Conservation (phyloP, 2,888 invertebrate species). For the Pachymerium ferrugineum region DNA sequence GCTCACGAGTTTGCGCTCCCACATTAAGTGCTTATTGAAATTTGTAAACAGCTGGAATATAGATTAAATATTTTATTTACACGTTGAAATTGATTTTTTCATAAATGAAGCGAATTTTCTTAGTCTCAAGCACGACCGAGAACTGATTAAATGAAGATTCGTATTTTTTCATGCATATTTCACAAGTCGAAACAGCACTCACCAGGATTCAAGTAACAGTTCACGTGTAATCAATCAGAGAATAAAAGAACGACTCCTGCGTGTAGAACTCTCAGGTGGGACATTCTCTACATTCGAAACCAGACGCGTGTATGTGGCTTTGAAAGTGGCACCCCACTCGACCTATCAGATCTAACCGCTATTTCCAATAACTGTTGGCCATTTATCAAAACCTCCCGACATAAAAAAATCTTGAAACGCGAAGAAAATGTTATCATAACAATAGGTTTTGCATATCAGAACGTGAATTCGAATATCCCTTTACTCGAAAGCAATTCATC, state of each 20-base stretch:
- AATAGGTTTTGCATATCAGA: neutral
- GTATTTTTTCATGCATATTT: constrained; percentile 7
- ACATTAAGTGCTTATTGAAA: neutral
- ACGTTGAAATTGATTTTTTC: neutral
- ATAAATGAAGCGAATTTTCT: neutral
- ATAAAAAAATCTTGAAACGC: neutral
- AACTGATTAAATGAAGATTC: neutral
- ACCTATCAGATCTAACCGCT: neutral
- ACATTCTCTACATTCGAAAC: neutral
- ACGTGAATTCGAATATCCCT: neutral
- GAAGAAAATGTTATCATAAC: neutral
- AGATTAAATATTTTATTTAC: constrained; percentile 4
- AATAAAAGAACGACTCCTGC: neutral
- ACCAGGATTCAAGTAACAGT: neutral
- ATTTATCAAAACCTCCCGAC: neutral
- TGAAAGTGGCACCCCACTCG: neutral
- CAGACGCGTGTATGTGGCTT: neutral
- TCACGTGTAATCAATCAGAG: neutral
- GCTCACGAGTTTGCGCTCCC: neutral
- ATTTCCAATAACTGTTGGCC: constrained; percentile 12
- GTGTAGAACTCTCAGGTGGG: neutral
- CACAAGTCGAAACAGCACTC: neutral
- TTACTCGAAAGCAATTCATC: no score
- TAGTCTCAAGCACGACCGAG: neutral
- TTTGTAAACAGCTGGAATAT: neutral